These are phyloP conservation scores for Epinephelus coioides DNA, from an alignment of 2,797 vertebrate species.

Conservation along the genomic window DNA sequence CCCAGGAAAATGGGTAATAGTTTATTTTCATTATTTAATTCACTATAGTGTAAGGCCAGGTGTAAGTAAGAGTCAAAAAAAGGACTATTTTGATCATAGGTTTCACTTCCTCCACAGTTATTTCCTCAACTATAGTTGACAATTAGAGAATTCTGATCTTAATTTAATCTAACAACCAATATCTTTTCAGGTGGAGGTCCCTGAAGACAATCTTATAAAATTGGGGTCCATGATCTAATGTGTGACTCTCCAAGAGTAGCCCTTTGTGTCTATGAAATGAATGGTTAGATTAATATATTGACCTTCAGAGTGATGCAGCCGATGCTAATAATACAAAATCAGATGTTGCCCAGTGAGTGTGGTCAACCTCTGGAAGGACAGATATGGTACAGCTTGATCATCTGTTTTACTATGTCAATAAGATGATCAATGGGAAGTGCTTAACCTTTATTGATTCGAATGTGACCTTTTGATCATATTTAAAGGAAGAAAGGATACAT, in stretches of 20 bases:
- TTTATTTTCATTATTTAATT: too few relatives aligned
- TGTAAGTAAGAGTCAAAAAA: too few relatives aligned
- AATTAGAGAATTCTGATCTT: too few relatives aligned
- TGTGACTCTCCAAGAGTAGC: neutral
- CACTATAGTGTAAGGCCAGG: too few relatives aligned
- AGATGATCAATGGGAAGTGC: slow-evolving; percentile 14
- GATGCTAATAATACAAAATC: slow-evolving; percentile 6
- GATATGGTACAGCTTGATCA: slow-evolving; percentile 13
- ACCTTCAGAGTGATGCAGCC: slow-evolving; percentile 8
- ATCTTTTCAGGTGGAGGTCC: too few relatives aligned
- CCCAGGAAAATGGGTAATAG: too few relatives aligned
- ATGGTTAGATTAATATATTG: slow-evolving; percentile 3
- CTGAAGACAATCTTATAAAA: too few relatives aligned
- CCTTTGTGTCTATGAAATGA: neutral
- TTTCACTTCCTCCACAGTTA: too few relatives aligned
- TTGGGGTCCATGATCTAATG: too few relatives aligned
- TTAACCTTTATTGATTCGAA: slow-evolving; percentile 33
- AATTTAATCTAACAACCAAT: too few relatives aligned
- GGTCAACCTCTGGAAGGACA: slow-evolving; percentile 19
- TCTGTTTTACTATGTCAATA: slow-evolving; percentile 25
- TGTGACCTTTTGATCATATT: slow-evolving; percentile 39
- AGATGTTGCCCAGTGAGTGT: neutral
- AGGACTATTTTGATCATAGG: too few relatives aligned
- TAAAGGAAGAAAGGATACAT: slow-evolving; percentile 7
- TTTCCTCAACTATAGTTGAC: too few relatives aligned